Evolutionary conservation across 2,113 vertebrate genomes (phyloP), one percentile per base, ranked within the genome.

Genomic region (Charina bottae): DNA sequence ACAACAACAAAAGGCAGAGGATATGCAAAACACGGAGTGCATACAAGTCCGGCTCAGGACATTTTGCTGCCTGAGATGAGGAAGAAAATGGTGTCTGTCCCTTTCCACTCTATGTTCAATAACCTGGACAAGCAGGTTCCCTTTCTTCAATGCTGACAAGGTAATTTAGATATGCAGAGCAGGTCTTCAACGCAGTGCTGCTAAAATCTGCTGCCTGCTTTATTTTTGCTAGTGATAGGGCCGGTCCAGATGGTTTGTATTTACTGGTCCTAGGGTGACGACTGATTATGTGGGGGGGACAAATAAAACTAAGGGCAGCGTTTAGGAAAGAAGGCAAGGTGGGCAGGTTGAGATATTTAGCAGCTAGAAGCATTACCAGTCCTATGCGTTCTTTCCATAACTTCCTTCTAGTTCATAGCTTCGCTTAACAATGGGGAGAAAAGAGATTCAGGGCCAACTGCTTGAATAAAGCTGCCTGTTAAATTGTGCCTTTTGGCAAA

Each of bases 401-500:
- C 23, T 28, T 85, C 21, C 46, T 64, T 33, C 37, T 64, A 2
- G 17, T n/a, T 64, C 62, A 19, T 64, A 11, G 28, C 88, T 64
- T 89, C 88, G 10, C 54, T 89, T 90, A 84, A 92, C 0, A 83
- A 33, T 55, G 83, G 64, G 83, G 54, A 19, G 10, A 94, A 90
- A 0, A 78, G 88, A 15, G 0, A 78, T 56, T 64, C 0, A 86
- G 54, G 0, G 8, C 6, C 13, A 53, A 54, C 23, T 0, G 6
- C 88, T 91, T 88, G 86, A 0, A 85, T 55, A 0, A 91, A 68
- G 12, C 91, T 83, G 19, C 88, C 86, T 78, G 12, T 37, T 90
- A 85, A 17, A 92, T 91, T 89, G 4, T 64, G 49, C 2, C 4
- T 93, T 49, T 11, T 78, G 90, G 90, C 37, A 93, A 83, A 91